phyloP scores from a whole-genome alignment of 2,888 invertebrate species.

The Agriopis marginaria region DNA sequence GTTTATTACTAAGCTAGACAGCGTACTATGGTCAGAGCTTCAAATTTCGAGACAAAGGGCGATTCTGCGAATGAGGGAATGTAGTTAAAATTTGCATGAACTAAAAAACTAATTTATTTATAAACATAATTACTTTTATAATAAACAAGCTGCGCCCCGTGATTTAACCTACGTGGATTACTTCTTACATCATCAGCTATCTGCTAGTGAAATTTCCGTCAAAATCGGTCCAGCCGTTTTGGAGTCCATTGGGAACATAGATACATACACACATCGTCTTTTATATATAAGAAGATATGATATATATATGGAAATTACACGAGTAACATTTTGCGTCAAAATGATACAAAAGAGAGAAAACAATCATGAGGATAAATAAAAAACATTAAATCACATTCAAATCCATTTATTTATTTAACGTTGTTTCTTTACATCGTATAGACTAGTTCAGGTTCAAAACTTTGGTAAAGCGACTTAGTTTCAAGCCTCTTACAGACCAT shows the following conservation, averaged over 20 bases:
- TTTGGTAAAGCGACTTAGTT: neutral
- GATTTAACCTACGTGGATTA: too few relatives aligned
- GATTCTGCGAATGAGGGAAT: neutral
- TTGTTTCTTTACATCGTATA: constrained; percentile 18
- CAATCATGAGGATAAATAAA: neutral
- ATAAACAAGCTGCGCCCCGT: too few relatives aligned
- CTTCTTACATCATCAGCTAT: too few relatives aligned
- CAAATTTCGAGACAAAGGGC: neutral
- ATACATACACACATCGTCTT: too few relatives aligned
- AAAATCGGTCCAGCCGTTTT: too few relatives aligned
- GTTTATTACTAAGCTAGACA: constrained; percentile 1
- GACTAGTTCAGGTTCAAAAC: constrained; percentile 3
- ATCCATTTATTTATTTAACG: constrained; percentile 29
- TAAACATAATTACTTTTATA: too few relatives aligned
- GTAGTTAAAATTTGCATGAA: neutral
- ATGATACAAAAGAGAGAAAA: neutral
- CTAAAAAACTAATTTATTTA: too few relatives aligned
- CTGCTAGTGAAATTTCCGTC: too few relatives aligned
- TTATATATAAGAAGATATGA: too few relatives aligned
- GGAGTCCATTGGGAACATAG: too few relatives aligned
- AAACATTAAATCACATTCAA: constrained; percentile 23
- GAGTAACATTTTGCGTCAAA: neutral
- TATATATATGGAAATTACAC: too few relatives aligned
- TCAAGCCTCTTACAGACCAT: neutral
- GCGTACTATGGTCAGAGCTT: neutral